Evolutionary conservation across 2,113 vertebrate genomes (phyloP), one percentile per base, ranked within the genome.

Genomic region (Sylvietta virens): DNA sequence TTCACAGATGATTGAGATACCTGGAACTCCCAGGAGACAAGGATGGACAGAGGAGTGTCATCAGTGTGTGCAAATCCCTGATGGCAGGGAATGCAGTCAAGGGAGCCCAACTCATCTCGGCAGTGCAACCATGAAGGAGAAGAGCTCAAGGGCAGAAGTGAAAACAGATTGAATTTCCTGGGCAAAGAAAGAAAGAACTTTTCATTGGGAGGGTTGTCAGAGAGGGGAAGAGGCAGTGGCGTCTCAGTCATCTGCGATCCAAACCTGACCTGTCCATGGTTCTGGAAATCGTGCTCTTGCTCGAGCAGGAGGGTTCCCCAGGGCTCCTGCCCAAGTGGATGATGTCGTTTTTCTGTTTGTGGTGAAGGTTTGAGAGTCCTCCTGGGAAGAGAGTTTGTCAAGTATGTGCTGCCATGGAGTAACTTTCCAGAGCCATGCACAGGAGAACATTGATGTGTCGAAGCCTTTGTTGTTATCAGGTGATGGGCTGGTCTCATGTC

Each of bases 211-310:
- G 26, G 16, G 22, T 20, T 19, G 44, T 39, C 27, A 48, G 33
- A 24, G 11, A 22, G 10, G 7, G 16, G 6, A n/a, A 51, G 47
- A n/a, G 5, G 8, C 17, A 23, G 2, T 35, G 39, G 23, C 53
- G 11, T 8, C 11, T 8, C 31, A 19, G 26, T 35, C 24, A 2
- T 35, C 1, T 1, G 26, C 0, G 1, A 30, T 5, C 9, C 37
- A 11, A 35, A 15, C 4, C 20, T 35, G 39, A 65, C 10, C 9
- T 65, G 50, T 44, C 26, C 20, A 10, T 65, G 26, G 48, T 65
- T 8, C 61, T 80, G 61, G 61, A 64, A 53, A 64, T 22, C 15
- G 19, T 44, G 20, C 19, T 23, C 24, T 64, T 64, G 15, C 24
- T 44, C 23, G 30, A 39, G 27, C 47, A 31, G n/a, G 11, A 64